phyloP scores from a whole-genome alignment of 2,113 vertebrate species.

The Capricornis sumatraensis region DNA sequence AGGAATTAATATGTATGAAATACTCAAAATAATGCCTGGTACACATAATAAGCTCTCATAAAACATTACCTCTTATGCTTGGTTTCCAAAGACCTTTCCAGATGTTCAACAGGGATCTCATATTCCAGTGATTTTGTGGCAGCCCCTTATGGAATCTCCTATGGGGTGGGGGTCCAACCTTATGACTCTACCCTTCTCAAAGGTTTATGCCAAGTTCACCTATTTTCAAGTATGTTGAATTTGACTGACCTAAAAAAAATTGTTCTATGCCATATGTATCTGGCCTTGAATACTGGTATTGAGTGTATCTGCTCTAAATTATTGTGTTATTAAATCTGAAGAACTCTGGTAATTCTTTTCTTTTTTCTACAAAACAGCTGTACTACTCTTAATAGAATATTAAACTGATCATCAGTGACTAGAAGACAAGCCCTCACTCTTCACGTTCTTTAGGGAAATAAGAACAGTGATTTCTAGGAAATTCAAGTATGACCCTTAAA shows the following conservation, averaged over 20 bases:
- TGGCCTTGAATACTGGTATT: neutral
- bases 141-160: neutral
- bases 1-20: neutral
- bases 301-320: constrained; percentile 39
- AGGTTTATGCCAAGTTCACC: neutral
- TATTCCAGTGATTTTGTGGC: neutral
- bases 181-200: neutral
- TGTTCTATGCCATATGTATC: neutral
- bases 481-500: neutral
- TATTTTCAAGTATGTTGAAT: constrained; percentile 11
- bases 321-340: constrained; percentile 32
- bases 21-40: neutral
- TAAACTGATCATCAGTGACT: neutral
- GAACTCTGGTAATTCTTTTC: neutral
- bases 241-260: neutral
- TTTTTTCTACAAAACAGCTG: neutral
- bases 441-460: neutral
- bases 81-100: constrained; percentile 17
- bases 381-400: neutral
- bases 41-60: neutral
- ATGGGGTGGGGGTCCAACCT: neutral
- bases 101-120: neutral
- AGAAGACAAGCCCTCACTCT: neutral
- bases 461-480: constrained; percentile 42
- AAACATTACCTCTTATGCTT: neutral